Base-by-base conservation (phyloP, 2,888 invertebrate species). In the Drosophila greeni region DNA sequence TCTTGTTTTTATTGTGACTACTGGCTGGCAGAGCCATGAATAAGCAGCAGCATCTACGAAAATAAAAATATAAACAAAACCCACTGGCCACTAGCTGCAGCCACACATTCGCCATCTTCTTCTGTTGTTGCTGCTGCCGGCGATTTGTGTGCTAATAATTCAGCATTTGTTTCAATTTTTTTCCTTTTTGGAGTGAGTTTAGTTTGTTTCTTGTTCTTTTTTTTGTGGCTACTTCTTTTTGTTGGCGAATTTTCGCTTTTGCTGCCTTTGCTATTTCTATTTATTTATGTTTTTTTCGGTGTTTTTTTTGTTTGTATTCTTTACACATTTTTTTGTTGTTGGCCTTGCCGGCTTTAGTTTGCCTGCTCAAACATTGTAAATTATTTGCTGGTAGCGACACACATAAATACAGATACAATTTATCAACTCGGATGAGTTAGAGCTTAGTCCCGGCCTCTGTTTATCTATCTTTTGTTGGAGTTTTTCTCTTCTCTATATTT, bases 361-460 rank as follows among this genome's bases (percentile, higher is more conserved):
- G 47, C 42, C 48, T 11, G 45, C 33, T 66, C 49, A 52, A 66
- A 66, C 68, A 66, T 67, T 66, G 70, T 80, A 82, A 78, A 80
- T 82, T 80, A 76, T 83, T 83, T 81, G 71, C 71, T 83, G 81
- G 74, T 74, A 80, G 76, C 79, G 48, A 31, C 42, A 61, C 34
- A 74, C 76, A 80, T 76, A 82, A 77, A 76, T 72, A 76, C 60
- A 74, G 66, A 80, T 43, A 83, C 70, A 76, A 83, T 78, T 83
- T 83, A 78, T 78, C 78, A 83, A 78, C 77, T 77, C 65, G 80
- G 77, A 62, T 74, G 83, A 68, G 58, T 60, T 55, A 51, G 43
- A 45, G 53, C 65, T 69, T 53, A 61, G 54, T n/a, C 49, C 18
- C n/a, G 45, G 54, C 29, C 65, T 64, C 45, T 47, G 64, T 62